These are phyloP conservation scores for Dreissena rostriformis DNA, from an alignment of 1,140 invertebrate species.

Conservation along the genomic window DNA sequence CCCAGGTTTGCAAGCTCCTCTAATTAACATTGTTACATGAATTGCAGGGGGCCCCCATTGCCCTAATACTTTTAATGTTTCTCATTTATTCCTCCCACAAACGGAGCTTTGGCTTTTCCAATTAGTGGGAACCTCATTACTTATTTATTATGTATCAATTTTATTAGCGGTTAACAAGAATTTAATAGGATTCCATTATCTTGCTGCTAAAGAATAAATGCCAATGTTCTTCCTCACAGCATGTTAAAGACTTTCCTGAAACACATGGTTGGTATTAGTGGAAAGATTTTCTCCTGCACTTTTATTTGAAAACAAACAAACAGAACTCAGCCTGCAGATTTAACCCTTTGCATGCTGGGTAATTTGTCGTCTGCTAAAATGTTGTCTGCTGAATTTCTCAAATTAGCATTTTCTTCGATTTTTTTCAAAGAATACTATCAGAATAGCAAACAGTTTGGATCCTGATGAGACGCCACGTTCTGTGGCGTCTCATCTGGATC, in stretches of 20 bases:
- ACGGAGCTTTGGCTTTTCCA: neutral
- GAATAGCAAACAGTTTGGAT: too few species aligned
- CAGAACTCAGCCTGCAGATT: too few species aligned
- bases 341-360: too few species aligned
- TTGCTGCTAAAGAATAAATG: neutral
- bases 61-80: constrained; percentile 5
- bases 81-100: neutral
- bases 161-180: constrained; percentile 1
- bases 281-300: too few species aligned
- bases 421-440: too few species aligned
- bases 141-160: constrained; percentile 4
- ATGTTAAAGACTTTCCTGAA: neutral
- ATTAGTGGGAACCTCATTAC: neutral
- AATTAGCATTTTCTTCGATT: too few species aligned
- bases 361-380: too few species aligned
- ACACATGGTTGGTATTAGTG: too few species aligned
- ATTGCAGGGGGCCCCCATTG: neutral
- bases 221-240: neutral
- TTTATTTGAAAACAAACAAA: too few species aligned
- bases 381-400: too few species aligned
- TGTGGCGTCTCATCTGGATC: too few species aligned
- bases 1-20: neutral
- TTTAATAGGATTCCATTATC: constrained; percentile 1
- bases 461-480: too few species aligned
- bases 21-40: constrained; percentile 1